Percentiles rank a stretch among this genome's conserved stretches.
phyloP scores from a whole-genome alignment of 2,113 vertebrate genomes.

The Irena cyanogastra region DNA sequence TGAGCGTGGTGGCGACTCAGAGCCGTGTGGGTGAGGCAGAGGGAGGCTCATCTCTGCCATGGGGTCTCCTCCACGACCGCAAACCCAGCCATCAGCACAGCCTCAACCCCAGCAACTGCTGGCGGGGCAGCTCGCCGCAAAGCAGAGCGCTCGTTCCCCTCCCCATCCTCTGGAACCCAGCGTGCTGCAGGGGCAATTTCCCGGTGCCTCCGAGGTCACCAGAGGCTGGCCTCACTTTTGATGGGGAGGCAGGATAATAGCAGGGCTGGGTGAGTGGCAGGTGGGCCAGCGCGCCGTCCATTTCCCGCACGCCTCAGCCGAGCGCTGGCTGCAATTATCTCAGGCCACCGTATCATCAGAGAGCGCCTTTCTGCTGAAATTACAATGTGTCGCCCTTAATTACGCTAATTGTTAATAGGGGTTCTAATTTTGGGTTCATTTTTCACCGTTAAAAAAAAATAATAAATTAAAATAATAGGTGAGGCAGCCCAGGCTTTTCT shows the following conservation, averaged over 20 bases:
- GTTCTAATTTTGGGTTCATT: conserved; percentile 32
- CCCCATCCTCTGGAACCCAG: not conserved
- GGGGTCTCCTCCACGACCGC: rapidly evolving
- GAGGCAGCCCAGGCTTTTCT: not conserved
- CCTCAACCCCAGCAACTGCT: rapidly evolving
- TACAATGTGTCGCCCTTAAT: not conserved
- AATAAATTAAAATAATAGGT: not conserved
- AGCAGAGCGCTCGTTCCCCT: rapidly evolving
- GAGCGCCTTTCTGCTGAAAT: conserved; percentile 22
- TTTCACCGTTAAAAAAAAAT: not conserved
- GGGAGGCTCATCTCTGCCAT: not conserved
- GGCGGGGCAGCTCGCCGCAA: rapidly evolving
- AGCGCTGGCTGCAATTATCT: not conserved
- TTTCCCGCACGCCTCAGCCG: not conserved
- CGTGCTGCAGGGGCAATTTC: not conserved
- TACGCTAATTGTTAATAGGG: not conserved
- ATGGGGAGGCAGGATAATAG: not conserved
- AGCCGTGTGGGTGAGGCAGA: not conserved
- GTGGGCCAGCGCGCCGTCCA: not conserved
- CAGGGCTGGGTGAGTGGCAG: not conserved
- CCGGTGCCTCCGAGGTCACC: rapidly evolving
- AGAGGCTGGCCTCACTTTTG: not conserved
- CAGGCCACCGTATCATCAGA: not conserved
- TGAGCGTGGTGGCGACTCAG: rapidly evolving
- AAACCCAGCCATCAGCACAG: rapidly evolving